Evolutionary conservation across 2,797 vertebrate species (phyloP), one percentile per base, ranked within the genome.

Genomic region (Propithecus deckenii): DNA sequence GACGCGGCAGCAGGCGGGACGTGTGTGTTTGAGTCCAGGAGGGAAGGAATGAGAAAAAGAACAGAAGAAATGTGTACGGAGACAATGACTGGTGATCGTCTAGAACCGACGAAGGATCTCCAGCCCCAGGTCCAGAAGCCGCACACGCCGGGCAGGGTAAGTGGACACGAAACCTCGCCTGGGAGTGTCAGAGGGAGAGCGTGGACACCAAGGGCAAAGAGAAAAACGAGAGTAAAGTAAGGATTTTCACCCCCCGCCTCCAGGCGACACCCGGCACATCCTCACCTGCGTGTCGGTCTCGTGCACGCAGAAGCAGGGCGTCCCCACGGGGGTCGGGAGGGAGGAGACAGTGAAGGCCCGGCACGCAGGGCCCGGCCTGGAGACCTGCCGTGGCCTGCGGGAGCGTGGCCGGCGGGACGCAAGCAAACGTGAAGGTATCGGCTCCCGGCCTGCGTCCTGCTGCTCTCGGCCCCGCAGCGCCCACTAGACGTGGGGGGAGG

Each of bases 1-100:
- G 12, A 9, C 13, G 4, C 41, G 5, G 20, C 0, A 1, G 28
- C 28, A 22, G 13, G 13, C 1, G 6, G 4, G 3, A 57, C 2
- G 22, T 15, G 3, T 59, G 25, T 32, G 32, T 17, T 9, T 74
- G 71, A 28, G 25, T 30, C 41, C 71, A 2, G 41, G 9, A 30
- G 41, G 25, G 41, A 74, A 43, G 25, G 71, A 28, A 14, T 25
- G 23, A 43, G 3, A 43, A 22, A 25, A 43, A 0, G 1, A 30
- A 41, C 71, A 46, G 71, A 30, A 46, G 41, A 46, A 30, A 18
- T 30, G 18, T 10, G 15, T 30, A 30, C 18, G 46, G 41, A 46
- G 41, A 15, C 18, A 30, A 46, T 2, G 8, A 10, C 41, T 18
- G 71, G 43, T 18, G 2, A 30, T 46, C 9, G 5, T 17, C 14